A percentile compares a stretch with the other conserved stretches of the same genome.
These are phyloP conservation scores for Gavia stellata DNA, from an alignment of 2,113 vertebrate genomes.

Conservation along the genomic window DNA sequence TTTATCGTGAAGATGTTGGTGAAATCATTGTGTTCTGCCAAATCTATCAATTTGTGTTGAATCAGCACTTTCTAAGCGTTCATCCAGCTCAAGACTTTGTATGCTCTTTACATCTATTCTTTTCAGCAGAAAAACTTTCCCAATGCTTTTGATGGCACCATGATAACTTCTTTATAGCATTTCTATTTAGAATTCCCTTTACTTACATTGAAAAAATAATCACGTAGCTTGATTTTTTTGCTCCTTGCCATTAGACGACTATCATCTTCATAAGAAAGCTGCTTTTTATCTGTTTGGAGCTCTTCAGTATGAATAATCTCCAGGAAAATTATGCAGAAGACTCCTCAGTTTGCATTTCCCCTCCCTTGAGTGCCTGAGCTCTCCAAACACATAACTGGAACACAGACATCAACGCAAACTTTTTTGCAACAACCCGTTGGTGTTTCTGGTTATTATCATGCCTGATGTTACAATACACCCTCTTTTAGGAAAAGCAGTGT, in stretches of 20 bases:
- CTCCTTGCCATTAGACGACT: background rate
- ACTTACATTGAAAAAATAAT: background rate
- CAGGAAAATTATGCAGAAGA: background rate
- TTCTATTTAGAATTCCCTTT: background rate
- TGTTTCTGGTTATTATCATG: slow-evolving; percentile 32
- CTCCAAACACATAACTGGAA: background rate
- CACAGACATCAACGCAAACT: background rate
- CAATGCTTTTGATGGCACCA: background rate
- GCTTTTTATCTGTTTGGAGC: background rate
- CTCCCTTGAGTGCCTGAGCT: background rate
- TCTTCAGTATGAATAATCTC: background rate
- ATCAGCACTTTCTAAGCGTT: background rate
- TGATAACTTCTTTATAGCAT: background rate
- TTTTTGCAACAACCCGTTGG: background rate
- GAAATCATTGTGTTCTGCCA: background rate
- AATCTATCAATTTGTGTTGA: background rate
- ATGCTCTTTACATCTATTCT: background rate
- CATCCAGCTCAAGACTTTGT: background rate
- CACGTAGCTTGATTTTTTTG: background rate
- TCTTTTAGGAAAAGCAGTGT: slow-evolving; percentile 25
- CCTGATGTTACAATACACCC: slow-evolving; percentile 10
- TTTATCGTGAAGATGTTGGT: accelerated
- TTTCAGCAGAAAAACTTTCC: background rate
- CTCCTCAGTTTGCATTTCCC: background rate
- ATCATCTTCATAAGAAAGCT: background rate